phyloP scores from a whole-genome alignment of 2,113 vertebrate genomes.

The Cromileptes altivelis region DNA sequence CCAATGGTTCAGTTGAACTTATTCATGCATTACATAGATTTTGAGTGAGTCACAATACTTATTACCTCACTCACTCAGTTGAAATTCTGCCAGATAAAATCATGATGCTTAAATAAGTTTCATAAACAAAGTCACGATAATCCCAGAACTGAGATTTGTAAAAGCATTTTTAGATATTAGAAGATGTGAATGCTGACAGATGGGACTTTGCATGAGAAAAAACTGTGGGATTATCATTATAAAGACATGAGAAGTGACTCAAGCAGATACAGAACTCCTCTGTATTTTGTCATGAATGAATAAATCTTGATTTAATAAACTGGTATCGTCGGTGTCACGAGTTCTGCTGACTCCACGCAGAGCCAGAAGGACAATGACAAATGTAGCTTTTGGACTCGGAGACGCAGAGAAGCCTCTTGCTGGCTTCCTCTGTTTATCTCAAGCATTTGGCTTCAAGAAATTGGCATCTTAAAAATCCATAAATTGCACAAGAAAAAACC shows the following conservation, averaged over 20 bases:
- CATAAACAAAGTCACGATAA: background rate
- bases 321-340: slow-evolving; percentile 9
- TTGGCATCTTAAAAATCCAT: slow-evolving; percentile 77
- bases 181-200: background rate
- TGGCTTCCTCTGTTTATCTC: slow-evolving; percentile 64
- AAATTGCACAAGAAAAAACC: slow-evolving; percentile 66
- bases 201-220: background rate
- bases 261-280: background rate
- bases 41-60: background rate
- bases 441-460: slow-evolving; percentile 71
- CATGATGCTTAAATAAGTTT: background rate
- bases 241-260: background rate
- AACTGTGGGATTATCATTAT: background rate
- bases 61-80: background rate
- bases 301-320: background rate
- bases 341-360: slow-evolving; percentile 29
- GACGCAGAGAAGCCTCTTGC: slow-evolving; percentile 51
- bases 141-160: background rate
- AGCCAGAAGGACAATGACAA: slow-evolving; percentile 46
- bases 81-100: background rate
- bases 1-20: too few species aligned
- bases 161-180: background rate
- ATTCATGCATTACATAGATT: background rate
- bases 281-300: background rate
- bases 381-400: slow-evolving; percentile 47